phyloP scores from a whole-genome alignment of 1,140 invertebrate genomes.

The Calliphora vicina region DNA sequence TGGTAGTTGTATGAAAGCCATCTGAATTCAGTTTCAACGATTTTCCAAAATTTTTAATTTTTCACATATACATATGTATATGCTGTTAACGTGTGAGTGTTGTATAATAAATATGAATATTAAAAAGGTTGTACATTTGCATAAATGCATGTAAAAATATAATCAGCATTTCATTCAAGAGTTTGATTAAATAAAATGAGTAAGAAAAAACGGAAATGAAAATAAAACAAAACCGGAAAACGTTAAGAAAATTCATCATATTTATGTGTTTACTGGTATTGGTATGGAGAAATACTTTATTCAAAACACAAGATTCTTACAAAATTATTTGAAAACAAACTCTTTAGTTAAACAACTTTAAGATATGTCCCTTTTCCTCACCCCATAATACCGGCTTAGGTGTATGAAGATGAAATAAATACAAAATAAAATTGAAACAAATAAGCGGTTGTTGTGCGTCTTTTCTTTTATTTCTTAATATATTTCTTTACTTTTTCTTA shows the following conservation, averaged over 20 bases:
- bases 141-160: background rate
- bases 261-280: background rate
- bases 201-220: background rate
- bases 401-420: background rate
- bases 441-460: background rate
- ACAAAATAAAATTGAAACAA: background rate
- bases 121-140: background rate
- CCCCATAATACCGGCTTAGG: background rate
- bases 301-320: too few species aligned
- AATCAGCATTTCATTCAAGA: background rate
- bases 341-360: too few species aligned
- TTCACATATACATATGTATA: too few species aligned
- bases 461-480: too few species aligned
- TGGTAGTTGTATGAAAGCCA: too few species aligned
- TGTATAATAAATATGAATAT: background rate
- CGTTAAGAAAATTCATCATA: background rate
- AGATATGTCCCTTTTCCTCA: background rate
- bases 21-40: too few species aligned
- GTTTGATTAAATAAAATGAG: background rate
- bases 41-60: too few species aligned
- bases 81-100: background rate
- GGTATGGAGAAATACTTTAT: background rate
- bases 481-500: background rate
- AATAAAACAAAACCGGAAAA: background rate
- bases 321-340: too few species aligned